Percentiles rank a stretch among this genome's conserved stretches.
These are phyloP conservation scores for Urocynchramus pylzowi DNA, from an alignment of 2,113 vertebrate genomes.

Conservation along the genomic window DNA sequence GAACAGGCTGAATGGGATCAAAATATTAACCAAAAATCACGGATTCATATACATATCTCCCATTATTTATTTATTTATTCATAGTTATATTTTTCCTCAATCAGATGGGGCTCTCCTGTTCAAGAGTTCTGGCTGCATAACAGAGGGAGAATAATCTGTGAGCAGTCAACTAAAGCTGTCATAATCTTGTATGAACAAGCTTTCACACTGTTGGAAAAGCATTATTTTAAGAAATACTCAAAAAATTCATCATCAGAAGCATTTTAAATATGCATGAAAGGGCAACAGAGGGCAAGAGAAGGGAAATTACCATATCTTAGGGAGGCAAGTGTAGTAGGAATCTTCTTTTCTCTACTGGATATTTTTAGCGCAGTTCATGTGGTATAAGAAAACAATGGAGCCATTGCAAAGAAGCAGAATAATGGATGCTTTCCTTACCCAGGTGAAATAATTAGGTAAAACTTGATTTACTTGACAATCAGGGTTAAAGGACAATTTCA, in stretches of 20 bases:
- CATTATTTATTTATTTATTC: background rate
- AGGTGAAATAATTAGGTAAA: constrained; percentile 36
- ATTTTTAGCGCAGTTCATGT: background rate
- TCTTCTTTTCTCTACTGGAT: background rate
- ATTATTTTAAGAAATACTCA: background rate
- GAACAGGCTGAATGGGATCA: background rate
- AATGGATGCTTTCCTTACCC: background rate
- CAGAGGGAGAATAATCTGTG: background rate
- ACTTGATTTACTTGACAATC: background rate
- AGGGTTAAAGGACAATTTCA: background rate
- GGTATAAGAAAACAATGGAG: background rate
- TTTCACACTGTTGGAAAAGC: background rate
- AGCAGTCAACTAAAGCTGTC: background rate
- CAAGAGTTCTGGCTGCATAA: background rate
- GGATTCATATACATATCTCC: background rate
- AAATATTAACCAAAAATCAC: background rate
- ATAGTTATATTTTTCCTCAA: background rate
- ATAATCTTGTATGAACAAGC: background rate
- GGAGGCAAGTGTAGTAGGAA: background rate
- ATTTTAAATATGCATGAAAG: background rate
- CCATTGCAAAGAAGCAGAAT: background rate
- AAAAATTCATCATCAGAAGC: background rate
- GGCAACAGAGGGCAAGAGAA: background rate
- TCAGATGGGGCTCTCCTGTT: background rate
- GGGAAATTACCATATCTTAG: background rate